A percentile compares a stretch with the other conserved stretches of the same genome.
Evolutionary conservation across 1,140 invertebrate genomes (phyloP).

Genomic region (Phthorimaea operculella): DNA sequence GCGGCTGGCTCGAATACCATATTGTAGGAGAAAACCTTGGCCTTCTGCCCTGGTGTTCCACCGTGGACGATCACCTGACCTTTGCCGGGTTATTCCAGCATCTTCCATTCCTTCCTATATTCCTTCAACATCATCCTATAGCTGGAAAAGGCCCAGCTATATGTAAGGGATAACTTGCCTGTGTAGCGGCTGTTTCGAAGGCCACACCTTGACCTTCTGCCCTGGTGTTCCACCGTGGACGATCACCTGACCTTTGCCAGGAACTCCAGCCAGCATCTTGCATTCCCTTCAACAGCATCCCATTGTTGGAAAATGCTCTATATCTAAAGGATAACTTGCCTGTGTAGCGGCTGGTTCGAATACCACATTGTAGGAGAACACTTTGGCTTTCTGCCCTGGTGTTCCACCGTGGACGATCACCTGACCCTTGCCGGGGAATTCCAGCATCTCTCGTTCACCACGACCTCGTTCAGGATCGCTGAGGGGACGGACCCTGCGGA

Average conservation of each 20-base stretch:
- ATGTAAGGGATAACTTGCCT: too few species aligned
- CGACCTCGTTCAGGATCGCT: constrained; percentile 74
- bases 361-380: constrained; percentile 89
- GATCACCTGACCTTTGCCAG: constrained; percentile 82
- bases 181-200: too few species aligned
- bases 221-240: constrained; percentile 63
- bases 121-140: too few species aligned
- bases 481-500: constrained; percentile 75
- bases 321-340: constrained; percentile 23
- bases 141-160: too few species aligned
- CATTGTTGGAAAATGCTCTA: too few species aligned
- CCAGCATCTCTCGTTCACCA: constrained; percentile 72
- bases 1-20: constrained; percentile 90
- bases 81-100: constrained; percentile 81
- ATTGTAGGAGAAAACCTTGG: constrained; percentile 86
- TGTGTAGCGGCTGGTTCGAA: constrained; percentile 90
- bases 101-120: too few species aligned
- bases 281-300: constrained; percentile 71
- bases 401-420: constrained; percentile 70
- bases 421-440: constrained; percentile 84
- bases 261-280: constrained; percentile 77
- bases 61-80: constrained; percentile 77
- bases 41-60: constrained; percentile 71
- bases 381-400: constrained; percentile 75
- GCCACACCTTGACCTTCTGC: constrained; percentile 78